A percentile compares a stretch with the other conserved stretches of the same genome.
These are phyloP conservation scores for Quiscalus mexicanus DNA, from an alignment of 2,113 vertebrate genomes.

Conservation along the genomic window DNA sequence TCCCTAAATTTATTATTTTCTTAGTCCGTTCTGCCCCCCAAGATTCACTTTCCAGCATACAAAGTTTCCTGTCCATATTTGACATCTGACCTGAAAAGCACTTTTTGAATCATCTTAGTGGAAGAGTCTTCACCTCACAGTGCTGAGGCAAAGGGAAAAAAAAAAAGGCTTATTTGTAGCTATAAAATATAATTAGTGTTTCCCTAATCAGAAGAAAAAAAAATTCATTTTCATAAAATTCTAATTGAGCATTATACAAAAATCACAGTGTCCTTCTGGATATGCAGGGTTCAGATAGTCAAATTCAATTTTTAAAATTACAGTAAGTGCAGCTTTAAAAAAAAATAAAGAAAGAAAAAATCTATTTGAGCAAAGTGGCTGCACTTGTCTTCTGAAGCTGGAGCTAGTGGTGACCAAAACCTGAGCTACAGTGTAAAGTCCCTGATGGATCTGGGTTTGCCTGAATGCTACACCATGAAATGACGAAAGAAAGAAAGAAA, in stretches of 20 bases:
- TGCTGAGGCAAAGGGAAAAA: neutral
- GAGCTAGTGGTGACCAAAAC: constrained; percentile 66
- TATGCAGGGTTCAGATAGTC: constrained; percentile 45
- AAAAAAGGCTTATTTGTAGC: neutral
- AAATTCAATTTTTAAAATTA: constrained; percentile 41
- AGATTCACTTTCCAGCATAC: constrained; percentile 24
- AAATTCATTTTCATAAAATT: constrained; percentile 43
- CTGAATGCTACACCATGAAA: constrained; percentile 6
- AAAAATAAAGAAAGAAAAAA: neutral
- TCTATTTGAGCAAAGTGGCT: neutral
- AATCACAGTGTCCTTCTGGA: constrained; percentile 17
- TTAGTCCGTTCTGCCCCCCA: neutral
- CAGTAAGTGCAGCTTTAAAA: constrained; percentile 42
- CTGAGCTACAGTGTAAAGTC: constrained; percentile 17
- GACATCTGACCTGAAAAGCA: constrained; percentile 47
- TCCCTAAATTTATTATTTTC: constrained; percentile 41
- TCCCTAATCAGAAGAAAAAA: constrained; percentile 26
- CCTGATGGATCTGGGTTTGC: constrained; percentile 22
- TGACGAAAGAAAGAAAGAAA: neutral
- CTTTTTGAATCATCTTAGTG: constrained; percentile 55
- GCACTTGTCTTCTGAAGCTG: constrained; percentile 46
- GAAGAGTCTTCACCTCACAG: constrained; percentile 20
- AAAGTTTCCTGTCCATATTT: constrained; percentile 29
- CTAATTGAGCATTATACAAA: neutral
- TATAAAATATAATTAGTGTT: constrained; percentile 29